phyloP scores from a whole-genome alignment of 2,113 vertebrate species.

The Tringa solitaria region DNA sequence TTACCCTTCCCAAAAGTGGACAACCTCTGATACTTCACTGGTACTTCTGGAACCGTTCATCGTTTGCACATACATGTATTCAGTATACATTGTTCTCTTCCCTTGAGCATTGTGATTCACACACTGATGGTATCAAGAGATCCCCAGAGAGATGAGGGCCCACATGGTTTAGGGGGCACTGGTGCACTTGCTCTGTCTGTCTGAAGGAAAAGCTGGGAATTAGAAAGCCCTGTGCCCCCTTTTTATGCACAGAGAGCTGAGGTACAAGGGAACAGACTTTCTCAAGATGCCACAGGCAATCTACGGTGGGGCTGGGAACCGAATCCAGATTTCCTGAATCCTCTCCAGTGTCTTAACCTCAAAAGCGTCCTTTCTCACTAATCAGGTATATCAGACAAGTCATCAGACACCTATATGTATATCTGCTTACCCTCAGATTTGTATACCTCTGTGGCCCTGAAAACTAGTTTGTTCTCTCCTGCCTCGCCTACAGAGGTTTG shows the following conservation, averaged over 20 bases:
- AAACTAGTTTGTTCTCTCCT: conserved; percentile 59
- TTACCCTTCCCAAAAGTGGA: not conserved
- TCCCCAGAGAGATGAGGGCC: not conserved
- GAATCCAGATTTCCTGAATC: conserved; percentile 38
- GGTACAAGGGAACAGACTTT: not conserved
- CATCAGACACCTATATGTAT: conserved; percentile 57
- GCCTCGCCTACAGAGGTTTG: conserved; percentile 37
- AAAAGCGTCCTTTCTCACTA: conserved; percentile 57
- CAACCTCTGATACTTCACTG: not conserved
- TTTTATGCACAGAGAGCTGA: not conserved
- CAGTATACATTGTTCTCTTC: not conserved
- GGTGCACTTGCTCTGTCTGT: not conserved
- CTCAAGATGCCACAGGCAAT: not conserved
- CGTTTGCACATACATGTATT: not conserved
- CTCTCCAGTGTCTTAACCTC: conserved; percentile 40
- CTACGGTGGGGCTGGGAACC: not conserved
- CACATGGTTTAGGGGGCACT: not conserved
- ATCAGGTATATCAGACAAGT: conserved; percentile 48
- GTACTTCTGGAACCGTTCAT: not conserved
- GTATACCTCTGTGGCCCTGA: conserved; percentile 30
- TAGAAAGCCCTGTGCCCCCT: not conserved
- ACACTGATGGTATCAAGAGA: not conserved
- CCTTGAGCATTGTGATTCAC: not conserved
- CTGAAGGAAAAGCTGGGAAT: not conserved
- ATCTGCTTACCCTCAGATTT: conserved; percentile 22